These are phyloP conservation scores for Troides aeacus DNA, from an alignment of 2,888 invertebrate species.

Conservation along the genomic window DNA sequence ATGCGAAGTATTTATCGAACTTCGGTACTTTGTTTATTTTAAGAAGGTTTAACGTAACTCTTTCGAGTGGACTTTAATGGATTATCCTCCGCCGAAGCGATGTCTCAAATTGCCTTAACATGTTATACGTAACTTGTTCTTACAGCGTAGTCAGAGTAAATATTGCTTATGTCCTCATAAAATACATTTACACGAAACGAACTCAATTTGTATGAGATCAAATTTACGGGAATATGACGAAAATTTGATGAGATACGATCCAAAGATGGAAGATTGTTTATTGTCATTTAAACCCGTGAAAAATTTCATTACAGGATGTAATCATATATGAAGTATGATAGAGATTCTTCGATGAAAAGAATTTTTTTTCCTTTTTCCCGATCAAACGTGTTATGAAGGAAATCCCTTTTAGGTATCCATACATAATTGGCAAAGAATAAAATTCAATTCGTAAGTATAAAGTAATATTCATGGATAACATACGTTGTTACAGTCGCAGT, in stretches of 20 bases:
- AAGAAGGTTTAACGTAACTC: not conserved
- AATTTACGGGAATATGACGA: conserved; percentile 5
- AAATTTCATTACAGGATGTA: not conserved
- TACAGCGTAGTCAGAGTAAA: not conserved
- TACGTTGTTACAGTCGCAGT: too few species aligned
- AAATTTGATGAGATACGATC: conserved; percentile 8
- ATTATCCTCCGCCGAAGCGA: not conserved
- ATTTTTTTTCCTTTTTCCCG: not conserved
- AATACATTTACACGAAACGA: conserved; percentile 3
- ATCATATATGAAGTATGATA: not conserved
- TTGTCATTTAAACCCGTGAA: not conserved
- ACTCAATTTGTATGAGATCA: conserved; percentile 9
- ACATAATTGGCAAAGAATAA: too few species aligned
- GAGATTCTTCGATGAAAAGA: not conserved
- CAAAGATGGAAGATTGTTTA: not conserved
- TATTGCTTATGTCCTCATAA: conserved; percentile 1
- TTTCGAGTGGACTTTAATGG: not conserved
- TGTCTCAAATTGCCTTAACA: not conserved
- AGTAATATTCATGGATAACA: too few species aligned
- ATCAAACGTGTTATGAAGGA: not conserved
- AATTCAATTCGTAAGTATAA: too few species aligned
- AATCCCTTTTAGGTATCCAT: not conserved
- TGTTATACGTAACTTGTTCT: not conserved
- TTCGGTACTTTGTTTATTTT: not conserved
- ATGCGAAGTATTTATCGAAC: not conserved